These are phyloP conservation scores for Apostichopus parvimensis DNA, from an alignment of 35 echinoderm and acorn worm species.

Conservation along the genomic window DNA sequence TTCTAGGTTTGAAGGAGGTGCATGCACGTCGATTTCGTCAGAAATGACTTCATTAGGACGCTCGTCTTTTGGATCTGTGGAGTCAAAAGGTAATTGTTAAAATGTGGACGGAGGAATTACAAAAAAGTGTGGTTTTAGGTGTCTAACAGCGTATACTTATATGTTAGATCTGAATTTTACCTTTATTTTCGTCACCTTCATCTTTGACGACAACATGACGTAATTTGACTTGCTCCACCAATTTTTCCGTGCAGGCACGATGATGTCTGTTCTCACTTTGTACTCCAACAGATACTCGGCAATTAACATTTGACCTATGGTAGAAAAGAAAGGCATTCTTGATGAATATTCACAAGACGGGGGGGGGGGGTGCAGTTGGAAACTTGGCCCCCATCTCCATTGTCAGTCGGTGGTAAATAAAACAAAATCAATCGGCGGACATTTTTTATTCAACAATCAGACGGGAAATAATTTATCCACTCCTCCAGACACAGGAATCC, in stretches of 20 bases:
- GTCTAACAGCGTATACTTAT: neutral
- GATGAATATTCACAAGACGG: too few species aligned
- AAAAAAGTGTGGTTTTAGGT: too few species aligned
- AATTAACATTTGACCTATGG: neutral
- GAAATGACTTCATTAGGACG: neutral
- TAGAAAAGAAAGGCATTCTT: neutral
- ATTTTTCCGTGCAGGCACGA: slow-evolving; percentile 5
- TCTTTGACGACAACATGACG: neutral
- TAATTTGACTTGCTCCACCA: neutral
- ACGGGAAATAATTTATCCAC: too few species aligned
- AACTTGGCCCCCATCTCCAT: too few species aligned
- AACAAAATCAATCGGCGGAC: too few species aligned
- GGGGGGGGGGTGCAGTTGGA: too few species aligned
- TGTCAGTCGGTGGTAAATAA: too few species aligned
- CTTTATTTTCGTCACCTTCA: slow-evolving; percentile 15
- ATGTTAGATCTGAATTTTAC: neutral
- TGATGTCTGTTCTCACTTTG: neutral
- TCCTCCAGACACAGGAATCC: too few species aligned
- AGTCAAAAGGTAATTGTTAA: too few species aligned
- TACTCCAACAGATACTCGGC: neutral
- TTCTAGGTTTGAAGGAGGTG: slow-evolving; percentile 7
- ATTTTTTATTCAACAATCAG: too few species aligned
- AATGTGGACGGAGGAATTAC: too few species aligned
- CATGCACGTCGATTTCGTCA: slow-evolving; percentile 26
- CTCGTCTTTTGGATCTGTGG: neutral